These are phyloP conservation scores for Archivesica marissinica DNA, from an alignment of 1,140 invertebrate genomes.

Conservation along the genomic window DNA sequence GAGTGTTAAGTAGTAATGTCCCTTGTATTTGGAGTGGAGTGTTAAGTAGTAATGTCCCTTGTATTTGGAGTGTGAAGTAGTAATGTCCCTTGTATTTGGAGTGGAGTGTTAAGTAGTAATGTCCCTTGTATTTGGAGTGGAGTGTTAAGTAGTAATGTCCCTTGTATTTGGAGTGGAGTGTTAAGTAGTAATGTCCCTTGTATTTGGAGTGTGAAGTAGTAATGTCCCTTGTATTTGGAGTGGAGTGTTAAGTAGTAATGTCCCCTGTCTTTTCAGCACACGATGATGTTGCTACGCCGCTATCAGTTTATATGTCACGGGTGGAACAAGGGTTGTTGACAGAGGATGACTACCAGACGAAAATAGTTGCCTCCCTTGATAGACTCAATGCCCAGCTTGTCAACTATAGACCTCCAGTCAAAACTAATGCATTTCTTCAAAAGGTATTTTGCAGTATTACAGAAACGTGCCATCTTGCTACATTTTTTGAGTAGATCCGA, in stretches of 20 bases:
- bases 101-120: not conserved
- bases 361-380: constrained; percentile 70
- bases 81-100: too few species aligned
- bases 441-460: constrained; percentile 4
- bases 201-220: not conserved
- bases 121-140: not conserved
- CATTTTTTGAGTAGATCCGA: too few species aligned
- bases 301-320: constrained; percentile 37
- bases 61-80: too few species aligned
- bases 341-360: constrained; percentile 71
- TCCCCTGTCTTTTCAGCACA: not conserved
- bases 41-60: too few species aligned
- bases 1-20: too few species aligned
- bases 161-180: not conserved
- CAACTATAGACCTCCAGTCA: constrained; percentile 69
- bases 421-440: constrained; percentile 30
- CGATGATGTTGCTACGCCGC: constrained; percentile 4
- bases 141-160: not conserved
- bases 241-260: not conserved
- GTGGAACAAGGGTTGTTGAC: constrained; percentile 66
- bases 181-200: not conserved
- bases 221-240: not conserved
- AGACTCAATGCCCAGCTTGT: constrained; percentile 67
- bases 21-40: too few species aligned
- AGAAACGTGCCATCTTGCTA: too few species aligned